Base-by-base conservation (phyloP, 2,113 vertebrate genomes). In the Anarrhichthys ocellatus region DNA sequence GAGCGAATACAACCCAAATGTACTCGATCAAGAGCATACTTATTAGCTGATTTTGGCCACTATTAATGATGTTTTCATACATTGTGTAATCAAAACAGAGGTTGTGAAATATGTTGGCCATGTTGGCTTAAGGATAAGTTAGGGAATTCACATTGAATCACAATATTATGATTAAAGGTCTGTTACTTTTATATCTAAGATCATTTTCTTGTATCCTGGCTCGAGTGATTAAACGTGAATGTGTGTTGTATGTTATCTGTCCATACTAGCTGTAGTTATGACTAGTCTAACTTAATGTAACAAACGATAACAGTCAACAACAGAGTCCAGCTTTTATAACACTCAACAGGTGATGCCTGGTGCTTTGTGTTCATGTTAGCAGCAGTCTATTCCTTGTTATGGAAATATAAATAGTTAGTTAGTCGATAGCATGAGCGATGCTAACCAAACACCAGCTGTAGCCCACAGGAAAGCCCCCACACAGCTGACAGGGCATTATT, bases 271-370 rank as follows among this genome's bases (percentile, higher is more conserved):
- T 36, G 56, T 6, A 27, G 32, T 34, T 52, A 32, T 61, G 20
- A 63, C 20, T 44, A 20, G 9, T 66, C 50, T 52, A 52, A 52
- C 50, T 74, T 18, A 71, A 4, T 64, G 15, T n/a, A 29, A 59
- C 61, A 46, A 61, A 38, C 3, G 1, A 73, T 36, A 52, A 52
- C 4, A 54, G 71, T 42, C 44, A 14, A 42, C 1, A 32, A 48
- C 36, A 2, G 5, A 11, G 67, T n/a, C 29, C 18, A 29, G 4
- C 2, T 2, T 36, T 9, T 42, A 36, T 52, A 69, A 62, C 36
- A 74, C 50, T 85, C 87, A 90, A 91, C 89, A 92, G 83, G 88
- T 92, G 82, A 54, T 38, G 14, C 56, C 3, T 54, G 73, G 1
- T 87, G 76, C 29, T 34, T 71, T 56, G 17, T 4, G 64, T 40